Evolutionary conservation across 2,888 invertebrate genomes (phyloP).

Genomic region (Agonum fuliginosum): DNA sequence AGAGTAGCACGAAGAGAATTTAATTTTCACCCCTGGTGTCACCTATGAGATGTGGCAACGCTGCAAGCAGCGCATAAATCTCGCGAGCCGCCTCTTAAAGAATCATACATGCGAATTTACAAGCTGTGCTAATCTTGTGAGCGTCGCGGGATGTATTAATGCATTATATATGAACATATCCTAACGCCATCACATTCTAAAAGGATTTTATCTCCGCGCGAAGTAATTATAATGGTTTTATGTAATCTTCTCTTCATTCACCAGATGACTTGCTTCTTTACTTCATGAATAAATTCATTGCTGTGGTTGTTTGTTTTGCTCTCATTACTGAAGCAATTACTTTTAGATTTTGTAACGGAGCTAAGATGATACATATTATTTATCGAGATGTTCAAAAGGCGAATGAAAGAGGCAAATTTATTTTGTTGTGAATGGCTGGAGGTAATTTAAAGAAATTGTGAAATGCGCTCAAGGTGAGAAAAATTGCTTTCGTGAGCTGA

Average conservation of each 20-base stretch:
- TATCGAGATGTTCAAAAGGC: background rate
- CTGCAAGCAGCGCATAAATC: conserved; percentile 28
- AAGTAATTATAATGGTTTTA: conserved; percentile 49
- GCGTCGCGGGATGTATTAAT: conserved; percentile 27
- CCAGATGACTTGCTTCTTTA: conserved; percentile 13
- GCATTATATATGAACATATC: conserved; percentile 38
- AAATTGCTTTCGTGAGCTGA: conserved; percentile 19
- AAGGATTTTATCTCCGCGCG: conserved; percentile 16
- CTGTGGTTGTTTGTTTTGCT: conserved; percentile 15
- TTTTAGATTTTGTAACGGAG: conserved; percentile 3
- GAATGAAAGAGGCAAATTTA: background rate
- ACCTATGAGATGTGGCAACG: conserved; percentile 11
- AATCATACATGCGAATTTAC: conserved; percentile 43
- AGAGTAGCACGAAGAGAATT: conserved; percentile 19
- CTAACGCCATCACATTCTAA: conserved; percentile 5
- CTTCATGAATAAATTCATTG: conserved; percentile 43
- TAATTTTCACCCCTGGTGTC: conserved; percentile 26
- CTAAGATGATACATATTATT: conserved; percentile 6
- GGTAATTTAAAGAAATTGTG: background rate
- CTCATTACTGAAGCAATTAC: conserved; percentile 26
- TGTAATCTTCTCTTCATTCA: conserved; percentile 8
- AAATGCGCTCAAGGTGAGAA: background rate
- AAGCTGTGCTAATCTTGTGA: conserved; percentile 40
- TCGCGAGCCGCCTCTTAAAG: conserved; percentile 47
- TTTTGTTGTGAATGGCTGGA: background rate